These are phyloP conservation scores for Chelon labrosus DNA, from an alignment of 2,797 vertebrate genomes.

Conservation along the genomic window DNA sequence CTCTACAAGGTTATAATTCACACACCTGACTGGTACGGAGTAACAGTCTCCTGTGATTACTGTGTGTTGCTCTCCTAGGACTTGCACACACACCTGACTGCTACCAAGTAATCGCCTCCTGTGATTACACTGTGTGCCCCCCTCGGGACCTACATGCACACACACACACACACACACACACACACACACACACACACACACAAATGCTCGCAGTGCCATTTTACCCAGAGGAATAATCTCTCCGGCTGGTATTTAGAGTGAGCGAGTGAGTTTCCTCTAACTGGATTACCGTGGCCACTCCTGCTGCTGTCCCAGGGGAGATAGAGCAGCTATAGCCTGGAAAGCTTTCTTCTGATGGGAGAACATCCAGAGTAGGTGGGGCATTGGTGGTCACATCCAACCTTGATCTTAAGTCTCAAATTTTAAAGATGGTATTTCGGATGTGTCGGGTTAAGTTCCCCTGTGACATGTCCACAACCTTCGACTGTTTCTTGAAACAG, in stretches of 20 bases:
- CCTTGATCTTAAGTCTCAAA: constrained; percentile 35
- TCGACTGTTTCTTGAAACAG: constrained; percentile 15
- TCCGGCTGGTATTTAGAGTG: constrained; percentile 66
- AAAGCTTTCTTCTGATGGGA: constrained; percentile 44
- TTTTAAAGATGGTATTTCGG: constrained; percentile 64
- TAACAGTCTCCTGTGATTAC: constrained; percentile 65
- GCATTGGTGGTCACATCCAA: constrained; percentile 13
- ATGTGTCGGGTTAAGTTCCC: constrained; percentile 33
- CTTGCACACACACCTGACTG: constrained; percentile 53
- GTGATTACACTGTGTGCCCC: constrained; percentile 71
- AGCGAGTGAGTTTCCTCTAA: constrained; percentile 69
- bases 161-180: constrained; percentile 18
- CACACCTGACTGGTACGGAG: constrained; percentile 35
- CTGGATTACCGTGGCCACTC: constrained; percentile 70
- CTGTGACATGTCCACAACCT: constrained; percentile 2
- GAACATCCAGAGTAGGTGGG: constrained; percentile 26
- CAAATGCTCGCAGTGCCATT: constrained; percentile 38
- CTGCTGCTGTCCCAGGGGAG: constrained; percentile 61
- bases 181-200: constrained; percentile 7
- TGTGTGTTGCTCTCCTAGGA: constrained; percentile 57
- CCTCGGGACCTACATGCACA: constrained; percentile 25
- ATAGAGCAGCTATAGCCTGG: constrained; percentile 37
- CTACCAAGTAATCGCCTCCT: constrained; percentile 67
- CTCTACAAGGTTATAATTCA: constrained; percentile 31
- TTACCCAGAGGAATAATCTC: constrained; percentile 73